Conservation (phyloP, 92 coral and sea anemone genomes). For the Actinernus sp. region DNA sequence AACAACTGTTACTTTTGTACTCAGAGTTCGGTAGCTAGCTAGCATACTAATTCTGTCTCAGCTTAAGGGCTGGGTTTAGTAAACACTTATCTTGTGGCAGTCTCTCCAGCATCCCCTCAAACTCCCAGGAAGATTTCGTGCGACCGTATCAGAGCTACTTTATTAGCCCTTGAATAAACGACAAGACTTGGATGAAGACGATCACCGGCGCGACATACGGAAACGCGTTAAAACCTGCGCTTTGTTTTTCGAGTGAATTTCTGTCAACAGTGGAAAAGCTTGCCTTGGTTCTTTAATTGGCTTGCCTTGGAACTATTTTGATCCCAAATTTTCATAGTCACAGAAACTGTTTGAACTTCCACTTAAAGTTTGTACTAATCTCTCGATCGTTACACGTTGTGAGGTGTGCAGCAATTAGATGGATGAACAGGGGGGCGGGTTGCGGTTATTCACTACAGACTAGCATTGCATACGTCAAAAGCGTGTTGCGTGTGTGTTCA, state of each 20-base stretch:
- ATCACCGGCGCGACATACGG: constrained; percentile 3
- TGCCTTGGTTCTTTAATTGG: no score
- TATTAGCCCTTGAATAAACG: not conserved
- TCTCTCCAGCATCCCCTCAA: no score
- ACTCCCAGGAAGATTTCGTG: no score
- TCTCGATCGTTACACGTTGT: constrained; percentile 5
- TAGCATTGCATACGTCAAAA: constrained; percentile 68
- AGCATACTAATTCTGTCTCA: no score
- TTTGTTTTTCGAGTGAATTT: not conserved
- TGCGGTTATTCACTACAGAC: constrained; percentile 24
- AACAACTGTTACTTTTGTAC: no score
- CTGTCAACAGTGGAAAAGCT: constrained; percentile 1
- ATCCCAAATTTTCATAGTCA: no score
- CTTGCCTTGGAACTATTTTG: no score
- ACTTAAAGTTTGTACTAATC: constrained; percentile 9
- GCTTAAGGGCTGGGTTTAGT: no score
- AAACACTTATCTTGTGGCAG: no score
- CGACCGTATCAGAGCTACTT: no score
- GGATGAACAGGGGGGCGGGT: constrained; percentile 79
- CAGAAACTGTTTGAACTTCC: no score
- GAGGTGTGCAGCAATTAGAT: constrained; percentile 51
- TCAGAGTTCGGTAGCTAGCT: no score
- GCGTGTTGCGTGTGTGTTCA: constrained; percentile 62
- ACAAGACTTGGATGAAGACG: not conserved
- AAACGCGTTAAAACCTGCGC: constrained; percentile 2